Percentiles rank a stretch among this genome's conserved stretches.
Evolutionary conservation across 2,113 vertebrate genomes (phyloP).

Genomic region (Gobius niger): DNA sequence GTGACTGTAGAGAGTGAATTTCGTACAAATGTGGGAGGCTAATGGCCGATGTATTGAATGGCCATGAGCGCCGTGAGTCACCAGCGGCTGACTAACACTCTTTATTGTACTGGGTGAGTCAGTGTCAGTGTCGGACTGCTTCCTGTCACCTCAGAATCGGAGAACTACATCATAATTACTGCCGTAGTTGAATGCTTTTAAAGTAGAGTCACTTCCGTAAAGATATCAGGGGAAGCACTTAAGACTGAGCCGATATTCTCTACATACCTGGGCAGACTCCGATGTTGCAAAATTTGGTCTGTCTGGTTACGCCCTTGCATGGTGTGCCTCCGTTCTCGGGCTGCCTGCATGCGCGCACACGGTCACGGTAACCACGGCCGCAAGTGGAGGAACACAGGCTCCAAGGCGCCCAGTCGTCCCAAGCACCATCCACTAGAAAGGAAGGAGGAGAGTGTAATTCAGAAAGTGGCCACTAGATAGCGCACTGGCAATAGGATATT

Average conservation of each 20-base stretch:
- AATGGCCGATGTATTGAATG: slow-evolving; percentile 21
- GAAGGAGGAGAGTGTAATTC: slow-evolving; percentile 4
- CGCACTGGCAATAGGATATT: slow-evolving; percentile 10
- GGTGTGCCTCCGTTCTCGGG: slow-evolving; percentile 91
- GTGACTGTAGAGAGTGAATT: slow-evolving; percentile 1
- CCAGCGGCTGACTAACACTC: slow-evolving; percentile 50
- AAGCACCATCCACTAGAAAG: slow-evolving; percentile 86
- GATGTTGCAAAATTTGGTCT: slow-evolving; percentile 99
- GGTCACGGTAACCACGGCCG: slow-evolving; percentile 90
- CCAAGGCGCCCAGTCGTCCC: slow-evolving; percentile 99
- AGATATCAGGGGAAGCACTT: no score
- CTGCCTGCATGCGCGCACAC: slow-evolving; percentile 88
- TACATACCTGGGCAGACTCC: slow-evolving; percentile 95
- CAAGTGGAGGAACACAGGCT: slow-evolving; percentile 97
- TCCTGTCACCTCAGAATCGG: slow-evolving; percentile 25
- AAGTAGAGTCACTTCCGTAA: neutral
- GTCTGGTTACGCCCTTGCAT: slow-evolving; percentile 86
- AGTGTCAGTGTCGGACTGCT: slow-evolving; percentile 38
- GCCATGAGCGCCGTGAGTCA: slow-evolving; percentile 64
- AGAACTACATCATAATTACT: slow-evolving; percentile 14
- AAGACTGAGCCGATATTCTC: no score
- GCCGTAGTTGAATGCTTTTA: neutral
- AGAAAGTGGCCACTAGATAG: slow-evolving; percentile 46
- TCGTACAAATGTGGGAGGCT: slow-evolving; percentile 38
- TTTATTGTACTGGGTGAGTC: slow-evolving; percentile 55